A percentile compares a stretch with the other conserved stretches of the same genome.
Evolutionary conservation across 2,797 vertebrate species (phyloP).

Genomic region (Simalia tracyae): DNA sequence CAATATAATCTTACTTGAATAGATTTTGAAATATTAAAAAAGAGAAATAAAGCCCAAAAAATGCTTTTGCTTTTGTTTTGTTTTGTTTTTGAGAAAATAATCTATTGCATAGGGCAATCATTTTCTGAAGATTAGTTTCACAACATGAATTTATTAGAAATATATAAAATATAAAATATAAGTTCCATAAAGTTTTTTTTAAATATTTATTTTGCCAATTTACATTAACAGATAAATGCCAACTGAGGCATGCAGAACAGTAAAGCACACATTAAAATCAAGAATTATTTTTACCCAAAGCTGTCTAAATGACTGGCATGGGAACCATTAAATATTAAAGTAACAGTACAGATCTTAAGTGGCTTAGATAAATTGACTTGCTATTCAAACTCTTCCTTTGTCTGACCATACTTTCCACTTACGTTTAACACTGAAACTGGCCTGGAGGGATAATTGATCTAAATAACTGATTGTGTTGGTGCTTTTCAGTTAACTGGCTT

Average conservation of each 20-base stretch:
- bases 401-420: not conserved
- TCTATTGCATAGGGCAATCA: not conserved
- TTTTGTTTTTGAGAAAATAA: not conserved
- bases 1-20: too few species aligned
- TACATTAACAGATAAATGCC: not conserved
- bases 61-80: not conserved
- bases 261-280: not conserved
- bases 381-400: constrained; percentile 5
- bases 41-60: not conserved
- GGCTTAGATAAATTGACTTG: constrained; percentile 9
- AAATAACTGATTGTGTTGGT: not conserved
- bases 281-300: not conserved
- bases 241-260: not conserved
- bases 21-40: not conserved
- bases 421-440: not conserved
- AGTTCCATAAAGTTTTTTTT: not conserved
- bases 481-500: not conserved
- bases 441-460: constrained; percentile 13
- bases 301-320: not conserved
- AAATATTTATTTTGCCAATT: not conserved
- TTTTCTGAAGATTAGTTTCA: not conserved
- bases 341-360: not conserved
- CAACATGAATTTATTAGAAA: not conserved
- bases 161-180: not conserved
- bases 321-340: constrained; percentile 9